Conservation (phyloP, 2,113 vertebrate genomes). For the Microtus ochrogaster region DNA sequence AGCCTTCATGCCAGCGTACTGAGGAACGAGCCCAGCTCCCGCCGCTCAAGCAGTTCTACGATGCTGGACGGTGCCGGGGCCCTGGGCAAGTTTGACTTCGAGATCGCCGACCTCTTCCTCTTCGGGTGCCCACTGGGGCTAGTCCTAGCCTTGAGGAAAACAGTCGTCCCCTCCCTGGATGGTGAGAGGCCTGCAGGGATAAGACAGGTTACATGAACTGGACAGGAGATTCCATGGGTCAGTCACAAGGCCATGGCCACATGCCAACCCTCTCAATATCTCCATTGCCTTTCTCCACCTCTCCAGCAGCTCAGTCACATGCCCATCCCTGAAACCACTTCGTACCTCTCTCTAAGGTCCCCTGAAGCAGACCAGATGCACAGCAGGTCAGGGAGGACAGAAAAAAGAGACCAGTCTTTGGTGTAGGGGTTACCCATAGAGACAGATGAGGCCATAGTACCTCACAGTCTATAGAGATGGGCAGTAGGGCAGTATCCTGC, state of each 20-base stretch:
- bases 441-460: background rate
- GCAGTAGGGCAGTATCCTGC: rapidly evolving
- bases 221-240: background rate
- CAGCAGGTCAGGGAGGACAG: background rate
- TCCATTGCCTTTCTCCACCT: too few relatives aligned
- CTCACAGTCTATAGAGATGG: background rate
- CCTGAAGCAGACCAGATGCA: background rate
- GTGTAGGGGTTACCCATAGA: background rate
- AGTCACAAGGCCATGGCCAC: background rate
- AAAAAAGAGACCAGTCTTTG: background rate
- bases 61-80: conserved; percentile 90
- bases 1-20: conserved; percentile 96
- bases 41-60: conserved; percentile 94
- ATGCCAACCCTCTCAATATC: background rate
- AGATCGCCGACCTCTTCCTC: conserved; percentile 97
- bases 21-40: conserved; percentile 90
- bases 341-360: background rate
- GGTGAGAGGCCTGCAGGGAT: conserved; percentile 86
- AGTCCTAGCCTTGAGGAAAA: conserved; percentile 96
- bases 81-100: conserved; percentile 95
- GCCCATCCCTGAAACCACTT: background rate
- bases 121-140: conserved; percentile 97
- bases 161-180: conserved; percentile 94
- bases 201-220: background rate
- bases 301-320: background rate